Percentiles rank a stretch among this genome's conserved stretches.
These are phyloP conservation scores for Ephydatia muelleri DNA, from an alignment of 37 sponge, comb jelly and placozoan species.

Conservation along the genomic window DNA sequence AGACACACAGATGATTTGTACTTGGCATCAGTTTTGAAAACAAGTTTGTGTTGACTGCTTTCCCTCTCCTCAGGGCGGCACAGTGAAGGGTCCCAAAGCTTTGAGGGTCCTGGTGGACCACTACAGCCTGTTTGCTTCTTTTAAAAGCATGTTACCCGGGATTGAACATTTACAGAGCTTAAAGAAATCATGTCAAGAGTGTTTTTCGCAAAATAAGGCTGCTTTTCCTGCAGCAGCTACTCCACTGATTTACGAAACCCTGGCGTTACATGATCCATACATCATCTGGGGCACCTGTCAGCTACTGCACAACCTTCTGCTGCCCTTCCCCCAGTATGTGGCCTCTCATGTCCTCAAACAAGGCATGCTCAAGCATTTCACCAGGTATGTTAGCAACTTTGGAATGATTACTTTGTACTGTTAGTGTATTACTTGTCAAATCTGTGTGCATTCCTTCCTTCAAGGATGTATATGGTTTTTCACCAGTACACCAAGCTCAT, in stretches of 20 bases:
- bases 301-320: conserved; percentile 26
- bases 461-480: no score
- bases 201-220: neutral
- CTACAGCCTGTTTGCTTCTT: neutral
- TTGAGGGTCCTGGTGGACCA: conserved; percentile 16
- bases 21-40: neutral
- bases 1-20: neutral
- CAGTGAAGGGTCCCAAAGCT: conserved; percentile 6
- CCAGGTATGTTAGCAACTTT: conserved; percentile 8
- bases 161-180: neutral
- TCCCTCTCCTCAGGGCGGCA: no score
- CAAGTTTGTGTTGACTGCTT: no score
- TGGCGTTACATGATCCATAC: conserved; percentile 14
- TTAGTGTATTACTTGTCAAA: neutral
- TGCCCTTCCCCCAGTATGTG: conserved; percentile 19
- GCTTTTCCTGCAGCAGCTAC: neutral
- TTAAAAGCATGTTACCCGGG: neutral
- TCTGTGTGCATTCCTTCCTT: neutral
- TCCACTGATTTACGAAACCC: neutral
- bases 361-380: neutral
- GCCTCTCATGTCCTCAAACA: neutral
- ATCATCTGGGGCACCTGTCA: conserved; percentile 18
- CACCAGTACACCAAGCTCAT: no score
- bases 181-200: neutral
- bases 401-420: neutral